phyloP scores from a whole-genome alignment of 2,113 vertebrate species.

The Oryzias melastigma region DNA sequence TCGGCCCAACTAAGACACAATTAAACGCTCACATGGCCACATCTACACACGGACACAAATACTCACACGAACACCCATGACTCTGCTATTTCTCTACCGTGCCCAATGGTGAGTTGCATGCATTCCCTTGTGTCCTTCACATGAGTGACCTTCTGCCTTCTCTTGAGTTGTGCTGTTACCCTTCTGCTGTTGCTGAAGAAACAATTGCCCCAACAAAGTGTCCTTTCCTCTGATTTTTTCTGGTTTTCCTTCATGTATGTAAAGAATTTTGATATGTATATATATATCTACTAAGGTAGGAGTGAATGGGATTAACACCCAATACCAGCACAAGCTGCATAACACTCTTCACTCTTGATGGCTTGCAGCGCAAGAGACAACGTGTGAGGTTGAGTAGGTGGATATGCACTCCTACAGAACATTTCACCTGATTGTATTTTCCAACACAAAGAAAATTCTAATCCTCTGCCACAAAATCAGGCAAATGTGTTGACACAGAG shows the following conservation, averaged over 20 bases:
- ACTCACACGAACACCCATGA: slow-evolving; percentile 19
- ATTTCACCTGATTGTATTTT: slow-evolving; percentile 12
- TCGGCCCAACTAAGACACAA: slow-evolving; percentile 51
- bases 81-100: slow-evolving; percentile 40
- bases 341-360: slow-evolving; percentile 51
- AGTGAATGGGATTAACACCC: slow-evolving; percentile 43
- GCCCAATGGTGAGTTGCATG: slow-evolving; percentile 65
- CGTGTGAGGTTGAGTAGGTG: slow-evolving; percentile 35
- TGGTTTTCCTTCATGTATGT: slow-evolving; percentile 3
- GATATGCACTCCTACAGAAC: slow-evolving; percentile 34
- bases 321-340: slow-evolving; percentile 52
- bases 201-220: slow-evolving; percentile 69
- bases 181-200: slow-evolving; percentile 54
- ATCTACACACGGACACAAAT: slow-evolving; percentile 2
- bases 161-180: slow-evolving; percentile 53
- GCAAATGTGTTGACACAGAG: not conserved
- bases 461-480: slow-evolving; percentile 1
- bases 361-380: slow-evolving; percentile 21
- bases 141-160: slow-evolving; percentile 70
- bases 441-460: not conserved
- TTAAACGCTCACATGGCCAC: slow-evolving; percentile 14
- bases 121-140: slow-evolving; percentile 63
- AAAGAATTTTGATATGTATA: not conserved
- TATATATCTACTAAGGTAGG: slow-evolving; percentile 31
- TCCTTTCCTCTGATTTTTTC: slow-evolving; percentile 11